Evolutionary conservation across 2,888 invertebrate species (phyloP), one percentile per base, ranked within the genome.

Genomic region (Tillus elongatus): DNA sequence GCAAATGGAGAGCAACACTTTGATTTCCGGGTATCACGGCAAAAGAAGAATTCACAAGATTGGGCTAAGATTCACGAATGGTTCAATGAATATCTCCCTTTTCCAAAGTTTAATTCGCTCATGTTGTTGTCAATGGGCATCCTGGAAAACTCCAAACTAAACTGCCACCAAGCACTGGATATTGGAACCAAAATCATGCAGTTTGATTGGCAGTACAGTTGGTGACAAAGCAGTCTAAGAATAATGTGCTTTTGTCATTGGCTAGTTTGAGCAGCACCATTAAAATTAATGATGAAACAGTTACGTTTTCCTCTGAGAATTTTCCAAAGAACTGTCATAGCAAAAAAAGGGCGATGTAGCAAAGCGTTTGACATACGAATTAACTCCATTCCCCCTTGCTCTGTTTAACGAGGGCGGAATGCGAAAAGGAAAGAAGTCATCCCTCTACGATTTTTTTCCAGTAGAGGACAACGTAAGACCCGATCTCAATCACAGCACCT

Each of bases 41-140:
- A 36, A 41, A 36, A 16, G 1, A 36, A 33, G 24, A 28, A 34
- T 39, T 10, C 26, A 35, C 30, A 43, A 31, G 49, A 53, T 13
- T 10, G 46, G 29, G 28, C 31, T 15, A 48, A 42, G 30, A 34
- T 51, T 27, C 4, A 24, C 4, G 35, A 43, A 13, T 51, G 46
- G 44, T 45, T 51, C 14, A 19, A 28, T 29, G 13, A 35, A 6
- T 45, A 47, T 43, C 28, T 43, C 37, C 45, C 45, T 35, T 51
- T 51, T 37, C 39, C 47, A 12, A 37, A 42, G n/a, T 15, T 30
- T 16, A 13, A 37, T 15, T 28, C 32, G 19, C 35, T 50, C 10
- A 36, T 46, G 31, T 51, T 44, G 6, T 37, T 51, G 26, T 27
- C 39, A 2, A 36, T 36, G 8, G 44, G 45, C 8, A 30, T 50